Percentiles rank a stretch among this genome's conserved stretches.
Evolutionary conservation across 2,113 vertebrate genomes (phyloP).

Genomic region (Chinchilla lanigera): DNA sequence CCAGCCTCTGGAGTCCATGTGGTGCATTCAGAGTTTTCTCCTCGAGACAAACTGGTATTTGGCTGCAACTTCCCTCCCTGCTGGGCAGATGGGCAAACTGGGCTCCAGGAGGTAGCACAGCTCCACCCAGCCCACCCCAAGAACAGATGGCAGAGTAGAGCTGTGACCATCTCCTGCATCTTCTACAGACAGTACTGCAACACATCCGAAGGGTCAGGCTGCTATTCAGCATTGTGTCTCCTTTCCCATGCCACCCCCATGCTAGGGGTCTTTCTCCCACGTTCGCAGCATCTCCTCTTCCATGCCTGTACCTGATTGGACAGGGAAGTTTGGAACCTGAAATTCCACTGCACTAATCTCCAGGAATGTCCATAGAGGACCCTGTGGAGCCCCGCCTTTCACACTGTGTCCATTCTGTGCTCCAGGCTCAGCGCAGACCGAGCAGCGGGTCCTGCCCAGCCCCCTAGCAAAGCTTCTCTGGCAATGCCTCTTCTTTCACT

Average conservation of each 20-base stretch:
- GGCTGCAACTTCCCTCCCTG: neutral
- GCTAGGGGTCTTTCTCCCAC: neutral
- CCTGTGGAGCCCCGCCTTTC: neutral
- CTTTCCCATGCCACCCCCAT: neutral
- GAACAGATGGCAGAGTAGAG: neutral
- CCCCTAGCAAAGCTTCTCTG: neutral
- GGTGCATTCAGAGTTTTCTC: neutral
- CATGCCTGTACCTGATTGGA: neutral
- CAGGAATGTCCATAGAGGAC: neutral
- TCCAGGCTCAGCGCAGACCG: neutral
- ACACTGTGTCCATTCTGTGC: neutral
- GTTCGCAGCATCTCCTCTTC: neutral
- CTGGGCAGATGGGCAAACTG: neutral
- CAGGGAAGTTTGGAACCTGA: neutral
- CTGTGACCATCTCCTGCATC: neutral
- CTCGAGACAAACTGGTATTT: neutral
- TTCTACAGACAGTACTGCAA: rapidly evolving
- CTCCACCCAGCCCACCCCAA: neutral
- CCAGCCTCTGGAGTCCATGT: neutral
- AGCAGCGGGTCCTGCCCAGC: neutral
- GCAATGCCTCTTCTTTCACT: neutral
- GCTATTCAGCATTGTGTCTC: too few relatives aligned
- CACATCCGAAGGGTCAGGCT: neutral
- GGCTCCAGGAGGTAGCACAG: neutral
- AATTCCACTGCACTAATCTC: neutral